Evolutionary conservation across 2,888 invertebrate species (phyloP).

Genomic region (Resseliella maxima): DNA sequence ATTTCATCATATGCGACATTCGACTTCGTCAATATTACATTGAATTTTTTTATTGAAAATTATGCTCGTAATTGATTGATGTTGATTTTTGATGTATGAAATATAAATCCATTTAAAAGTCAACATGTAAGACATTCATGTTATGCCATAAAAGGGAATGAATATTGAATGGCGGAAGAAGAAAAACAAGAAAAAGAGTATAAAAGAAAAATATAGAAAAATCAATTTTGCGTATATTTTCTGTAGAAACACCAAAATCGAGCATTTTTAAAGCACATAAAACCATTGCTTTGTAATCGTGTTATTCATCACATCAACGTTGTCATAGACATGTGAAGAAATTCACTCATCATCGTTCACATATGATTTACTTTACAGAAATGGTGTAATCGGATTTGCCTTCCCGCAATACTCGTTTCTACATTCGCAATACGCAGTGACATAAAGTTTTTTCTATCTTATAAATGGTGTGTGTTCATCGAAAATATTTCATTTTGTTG

Average conservation of each 20-base stretch:
- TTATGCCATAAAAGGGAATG: not conserved
- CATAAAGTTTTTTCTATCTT: not conserved
- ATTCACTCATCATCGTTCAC: constrained; percentile 16
- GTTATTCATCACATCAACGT: not conserved
- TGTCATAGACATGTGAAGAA: not conserved
- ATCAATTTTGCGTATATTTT: not conserved
- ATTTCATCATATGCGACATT: not conserved
- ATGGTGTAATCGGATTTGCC: constrained; percentile 28
- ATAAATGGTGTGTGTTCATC: not conserved
- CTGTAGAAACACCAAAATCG: not conserved
- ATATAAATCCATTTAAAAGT: not conserved
- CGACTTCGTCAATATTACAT: not conserved
- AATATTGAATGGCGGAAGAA: not conserved
- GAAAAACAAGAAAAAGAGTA: not conserved
- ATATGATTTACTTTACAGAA: constrained; percentile 10
- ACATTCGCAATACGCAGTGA: not conserved
- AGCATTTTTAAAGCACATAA: not conserved
- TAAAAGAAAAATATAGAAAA: not conserved
- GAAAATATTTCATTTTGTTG: not conserved
- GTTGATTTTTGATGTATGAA: constrained; percentile 10
- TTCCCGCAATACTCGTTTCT: not conserved
- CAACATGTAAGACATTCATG: not conserved
- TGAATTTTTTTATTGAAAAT: not conserved
- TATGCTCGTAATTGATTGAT: not conserved
- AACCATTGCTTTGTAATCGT: not conserved